A percentile compares a stretch with the other conserved stretches of the same genome.
These are phyloP conservation scores for Misgurnus mizolepis DNA, from an alignment of 2,113 vertebrate genomes.

Conservation along the genomic window DNA sequence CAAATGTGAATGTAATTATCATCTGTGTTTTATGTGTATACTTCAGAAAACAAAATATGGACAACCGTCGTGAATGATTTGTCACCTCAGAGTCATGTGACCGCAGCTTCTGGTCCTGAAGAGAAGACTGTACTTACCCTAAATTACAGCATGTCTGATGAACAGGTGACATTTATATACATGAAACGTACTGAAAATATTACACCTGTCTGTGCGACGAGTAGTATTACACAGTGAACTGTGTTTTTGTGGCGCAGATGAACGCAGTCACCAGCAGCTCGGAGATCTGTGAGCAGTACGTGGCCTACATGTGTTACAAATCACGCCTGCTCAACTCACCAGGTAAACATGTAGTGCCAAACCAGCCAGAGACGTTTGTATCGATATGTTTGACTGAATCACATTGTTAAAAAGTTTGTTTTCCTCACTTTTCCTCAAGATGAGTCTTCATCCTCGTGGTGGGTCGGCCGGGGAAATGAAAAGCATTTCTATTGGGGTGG, in stretches of 20 bases:
- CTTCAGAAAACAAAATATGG: constrained; percentile 91
- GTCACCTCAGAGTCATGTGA: constrained; percentile 79
- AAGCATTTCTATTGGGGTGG: constrained; percentile 96
- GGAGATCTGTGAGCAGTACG: constrained; percentile 89
- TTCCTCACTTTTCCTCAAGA: constrained; percentile 65
- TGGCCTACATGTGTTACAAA: constrained; percentile 90
- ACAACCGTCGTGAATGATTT: constrained; percentile 87
- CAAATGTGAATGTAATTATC: neutral
- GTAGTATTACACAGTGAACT: neutral
- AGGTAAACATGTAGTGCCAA: constrained; percentile 72
- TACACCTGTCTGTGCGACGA: neutral
- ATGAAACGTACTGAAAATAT: neutral
- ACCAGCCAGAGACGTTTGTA: neutral
- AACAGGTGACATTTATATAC: constrained; percentile 67
- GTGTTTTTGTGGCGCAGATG: constrained; percentile 70
- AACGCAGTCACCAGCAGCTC: constrained; percentile 84
- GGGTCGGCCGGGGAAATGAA: constrained; percentile 92
- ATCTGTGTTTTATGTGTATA: constrained; percentile 28
- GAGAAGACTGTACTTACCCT: constrained; percentile 80
- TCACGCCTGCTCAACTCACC: constrained; percentile 90
- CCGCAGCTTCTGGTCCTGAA: constrained; percentile 64
- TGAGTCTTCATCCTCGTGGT: constrained; percentile 88
- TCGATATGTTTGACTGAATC: neutral
- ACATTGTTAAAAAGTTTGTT: neutral
- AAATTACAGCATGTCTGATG: constrained; percentile 86